Conservation (phyloP, 2,113 vertebrate species). For the Casuarius casuarius region DNA sequence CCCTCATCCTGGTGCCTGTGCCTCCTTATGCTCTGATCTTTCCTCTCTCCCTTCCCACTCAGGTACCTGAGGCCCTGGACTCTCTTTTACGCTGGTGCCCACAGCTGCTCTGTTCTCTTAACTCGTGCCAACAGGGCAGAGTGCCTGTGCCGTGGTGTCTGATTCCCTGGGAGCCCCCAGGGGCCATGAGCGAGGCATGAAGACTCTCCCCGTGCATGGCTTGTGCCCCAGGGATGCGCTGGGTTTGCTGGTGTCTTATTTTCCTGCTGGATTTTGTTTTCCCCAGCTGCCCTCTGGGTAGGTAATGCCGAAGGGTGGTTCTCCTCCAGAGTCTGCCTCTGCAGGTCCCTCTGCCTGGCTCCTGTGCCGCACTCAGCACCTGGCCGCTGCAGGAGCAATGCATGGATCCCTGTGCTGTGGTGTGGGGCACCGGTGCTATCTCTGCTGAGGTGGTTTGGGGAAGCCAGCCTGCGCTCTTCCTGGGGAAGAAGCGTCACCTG, state of each 20-base stretch:
- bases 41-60: conserved; percentile 16
- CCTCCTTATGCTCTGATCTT: neutral
- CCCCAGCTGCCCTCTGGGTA: neutral
- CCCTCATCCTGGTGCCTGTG: conserved; percentile 9
- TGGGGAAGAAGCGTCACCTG: neutral
- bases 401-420: neutral
- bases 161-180: neutral
- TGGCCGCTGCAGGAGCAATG: neutral
- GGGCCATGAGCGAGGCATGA: neutral
- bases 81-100: neutral
- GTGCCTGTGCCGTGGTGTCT: neutral
- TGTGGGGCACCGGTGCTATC: neutral
- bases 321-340: neutral
- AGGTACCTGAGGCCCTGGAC: conserved; percentile 17
- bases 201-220: neutral
- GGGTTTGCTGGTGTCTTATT: conserved; percentile 2
- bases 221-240: conserved; percentile 4
- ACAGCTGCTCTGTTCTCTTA: conserved; percentile 12
- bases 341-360: neutral
- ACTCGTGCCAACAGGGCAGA: conserved; percentile 53
- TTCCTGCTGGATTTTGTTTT: conserved; percentile 33
- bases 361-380: neutral
- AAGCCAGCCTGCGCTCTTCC: neutral
- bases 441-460: neutral
- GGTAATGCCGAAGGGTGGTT: neutral